These are phyloP conservation scores for Drosophila longiperda DNA, from an alignment of 2,888 invertebrate genomes.

Conservation along the genomic window DNA sequence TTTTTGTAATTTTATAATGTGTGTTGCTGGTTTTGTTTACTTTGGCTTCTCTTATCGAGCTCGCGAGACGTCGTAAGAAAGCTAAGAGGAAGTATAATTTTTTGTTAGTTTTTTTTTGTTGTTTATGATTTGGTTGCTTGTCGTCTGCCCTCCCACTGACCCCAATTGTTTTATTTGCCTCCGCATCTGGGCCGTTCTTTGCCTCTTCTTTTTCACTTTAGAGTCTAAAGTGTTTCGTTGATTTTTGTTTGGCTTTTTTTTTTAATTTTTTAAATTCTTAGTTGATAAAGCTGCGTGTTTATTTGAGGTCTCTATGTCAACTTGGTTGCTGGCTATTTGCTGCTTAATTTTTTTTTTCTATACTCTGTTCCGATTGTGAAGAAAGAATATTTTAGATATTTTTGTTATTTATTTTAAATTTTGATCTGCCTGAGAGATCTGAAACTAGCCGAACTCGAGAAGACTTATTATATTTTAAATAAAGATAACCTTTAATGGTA, in stretches of 20 bases:
- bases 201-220: constrained; percentile 5
- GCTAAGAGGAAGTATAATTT: constrained; percentile 72
- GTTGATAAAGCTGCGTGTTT: constrained; percentile 71
- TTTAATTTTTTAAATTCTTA: constrained; percentile 9
- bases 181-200: constrained; percentile 31
- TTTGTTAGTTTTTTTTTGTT: constrained; percentile 18
- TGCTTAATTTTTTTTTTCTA: constrained; percentile 15
- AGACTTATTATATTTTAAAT: neutral
- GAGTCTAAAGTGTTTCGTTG: constrained; percentile 47
- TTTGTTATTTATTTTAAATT: neutral
- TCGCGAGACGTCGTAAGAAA: constrained; percentile 14
- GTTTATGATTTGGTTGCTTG: constrained; percentile 31
- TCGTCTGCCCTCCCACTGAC: constrained; percentile 26
- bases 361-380: neutral
- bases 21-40: constrained; percentile 13
- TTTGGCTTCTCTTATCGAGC: constrained; percentile 29
- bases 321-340: constrained; percentile 50
- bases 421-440: no score
- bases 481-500: no score
- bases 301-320: constrained; percentile 79
- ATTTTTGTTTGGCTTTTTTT: constrained; percentile 22
- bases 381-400: neutral
- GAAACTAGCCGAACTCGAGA: neutral
- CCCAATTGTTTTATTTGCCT: constrained; percentile 21
- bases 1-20: constrained; percentile 24